These are phyloP conservation scores for Thaumatotibia leucotreta DNA, from an alignment of 1,140 invertebrate species.

Conservation along the genomic window DNA sequence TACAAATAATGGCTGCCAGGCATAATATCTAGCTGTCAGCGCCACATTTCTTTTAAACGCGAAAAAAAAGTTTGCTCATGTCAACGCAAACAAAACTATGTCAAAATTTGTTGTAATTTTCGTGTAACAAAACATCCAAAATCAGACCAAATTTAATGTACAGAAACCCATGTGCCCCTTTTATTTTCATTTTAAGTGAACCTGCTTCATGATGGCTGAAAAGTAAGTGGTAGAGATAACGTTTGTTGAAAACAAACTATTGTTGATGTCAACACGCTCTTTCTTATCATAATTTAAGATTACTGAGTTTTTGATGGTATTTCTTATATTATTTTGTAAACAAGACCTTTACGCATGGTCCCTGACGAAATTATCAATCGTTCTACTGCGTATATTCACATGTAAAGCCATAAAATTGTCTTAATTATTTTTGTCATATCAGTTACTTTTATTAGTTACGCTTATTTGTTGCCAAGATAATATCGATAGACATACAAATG, in stretches of 20 bases:
- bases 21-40: not conserved
- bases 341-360: not conserved
- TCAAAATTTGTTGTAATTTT: constrained; percentile 71
- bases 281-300: constrained; percentile 19
- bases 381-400: not conserved
- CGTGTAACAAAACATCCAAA: constrained; percentile 61
- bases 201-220: constrained; percentile 53
- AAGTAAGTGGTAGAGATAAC: constrained; percentile 46
- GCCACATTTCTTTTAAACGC: not conserved
- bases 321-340: not conserved
- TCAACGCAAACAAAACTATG: constrained; percentile 72
- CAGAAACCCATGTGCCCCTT: constrained; percentile 49
- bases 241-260: constrained; percentile 13
- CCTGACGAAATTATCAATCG: not conserved
- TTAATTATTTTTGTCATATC: not conserved
- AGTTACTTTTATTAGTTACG: constrained; percentile 1
- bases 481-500: not conserved
- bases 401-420: not conserved
- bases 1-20: not conserved
- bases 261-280: constrained; percentile 13
- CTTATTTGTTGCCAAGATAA: not conserved
- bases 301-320: not conserved
- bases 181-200: constrained; percentile 34
- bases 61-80: constrained; percentile 48
- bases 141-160: constrained; percentile 41